phyloP scores from a whole-genome alignment of 1,140 invertebrate species.

The Apis florea region DNA sequence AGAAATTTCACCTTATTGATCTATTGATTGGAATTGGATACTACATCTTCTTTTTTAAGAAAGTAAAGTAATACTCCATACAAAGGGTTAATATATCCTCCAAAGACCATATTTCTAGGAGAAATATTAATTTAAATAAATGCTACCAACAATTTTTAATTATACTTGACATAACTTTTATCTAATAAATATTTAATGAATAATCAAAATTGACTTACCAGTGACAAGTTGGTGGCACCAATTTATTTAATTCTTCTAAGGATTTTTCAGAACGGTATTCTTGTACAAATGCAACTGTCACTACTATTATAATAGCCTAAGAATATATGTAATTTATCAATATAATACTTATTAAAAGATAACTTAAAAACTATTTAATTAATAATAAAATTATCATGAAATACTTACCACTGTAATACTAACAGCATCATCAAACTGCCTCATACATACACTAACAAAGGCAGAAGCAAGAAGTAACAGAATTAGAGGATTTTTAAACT shows the following conservation, averaged over 20 bases:
- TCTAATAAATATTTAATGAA: conserved; percentile 11
- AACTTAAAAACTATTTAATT: conserved; percentile 8
- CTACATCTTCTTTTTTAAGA: conserved; percentile 50
- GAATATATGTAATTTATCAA: conserved; percentile 54
- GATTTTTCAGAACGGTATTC: conserved; percentile 99
- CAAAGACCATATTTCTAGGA: conserved; percentile 48
- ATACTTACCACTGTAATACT: conserved; percentile 97
- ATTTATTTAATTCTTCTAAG: conserved; percentile 98
- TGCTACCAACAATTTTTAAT: neutral
- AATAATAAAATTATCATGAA: neutral
- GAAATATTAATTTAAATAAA: conserved; percentile 43
- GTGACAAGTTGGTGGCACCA: conserved; percentile 95
- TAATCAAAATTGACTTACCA: conserved; percentile 82
- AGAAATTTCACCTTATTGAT: conserved; percentile 46
- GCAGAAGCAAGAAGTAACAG: conserved; percentile 96
- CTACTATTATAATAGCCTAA: conserved; percentile 95
- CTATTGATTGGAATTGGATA: conserved; percentile 45
- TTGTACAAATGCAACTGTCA: conserved; percentile 99
- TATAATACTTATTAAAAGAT: conserved; percentile 4
- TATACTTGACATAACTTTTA: conserved; percentile 1
- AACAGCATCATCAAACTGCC: conserved; percentile 98
- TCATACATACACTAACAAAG: conserved; percentile 96
- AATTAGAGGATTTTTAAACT: conserved; percentile 99
- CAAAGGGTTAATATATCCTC: conserved; percentile 45
- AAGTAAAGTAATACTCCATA: conserved; percentile 45